Evolutionary conservation across 2,113 vertebrate genomes (phyloP).

Genomic region (Solea senegalensis): DNA sequence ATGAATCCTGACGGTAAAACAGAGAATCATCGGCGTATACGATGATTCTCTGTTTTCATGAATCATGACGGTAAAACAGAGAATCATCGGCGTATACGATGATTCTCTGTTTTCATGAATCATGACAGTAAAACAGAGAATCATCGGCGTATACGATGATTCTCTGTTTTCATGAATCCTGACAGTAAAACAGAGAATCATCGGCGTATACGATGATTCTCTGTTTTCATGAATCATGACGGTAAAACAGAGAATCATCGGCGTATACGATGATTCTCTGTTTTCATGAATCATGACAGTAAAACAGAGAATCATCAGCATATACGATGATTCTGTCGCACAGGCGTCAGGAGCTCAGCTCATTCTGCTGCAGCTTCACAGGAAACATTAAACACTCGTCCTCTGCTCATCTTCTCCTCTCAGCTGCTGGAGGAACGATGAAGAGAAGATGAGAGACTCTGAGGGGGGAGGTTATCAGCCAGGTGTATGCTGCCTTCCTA

Average conservation of each 20-base stretch:
- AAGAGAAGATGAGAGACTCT: conserved; percentile 47
- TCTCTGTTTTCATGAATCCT: too few relatives aligned
- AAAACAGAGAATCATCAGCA: background rate
- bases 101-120: too few relatives aligned
- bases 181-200: too few relatives aligned
- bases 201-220: too few relatives aligned
- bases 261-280: conserved; percentile 14
- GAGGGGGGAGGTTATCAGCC: conserved; percentile 51
- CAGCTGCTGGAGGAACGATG: conserved; percentile 49
- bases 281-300: background rate
- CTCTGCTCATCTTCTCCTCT: conserved; percentile 59
- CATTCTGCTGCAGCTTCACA: conserved; percentile 67
- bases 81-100: too few relatives aligned
- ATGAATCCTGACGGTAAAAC: conserved; percentile 22
- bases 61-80: too few relatives aligned
- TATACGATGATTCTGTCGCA: conserved; percentile 23
- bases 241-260: conserved; percentile 55
- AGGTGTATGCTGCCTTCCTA: conserved; percentile 35
- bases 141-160: too few relatives aligned
- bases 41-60: too few relatives aligned
- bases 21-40: conserved; percentile 48
- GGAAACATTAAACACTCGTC: conserved; percentile 70
- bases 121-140: too few relatives aligned
- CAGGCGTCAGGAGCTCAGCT: conserved; percentile 40
- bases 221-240: too few relatives aligned